A percentile compares a stretch with the other conserved stretches of the same genome.
These are phyloP conservation scores for Ceratina australensis DNA, from an alignment of 1,140 invertebrate genomes.

Conservation along the genomic window DNA sequence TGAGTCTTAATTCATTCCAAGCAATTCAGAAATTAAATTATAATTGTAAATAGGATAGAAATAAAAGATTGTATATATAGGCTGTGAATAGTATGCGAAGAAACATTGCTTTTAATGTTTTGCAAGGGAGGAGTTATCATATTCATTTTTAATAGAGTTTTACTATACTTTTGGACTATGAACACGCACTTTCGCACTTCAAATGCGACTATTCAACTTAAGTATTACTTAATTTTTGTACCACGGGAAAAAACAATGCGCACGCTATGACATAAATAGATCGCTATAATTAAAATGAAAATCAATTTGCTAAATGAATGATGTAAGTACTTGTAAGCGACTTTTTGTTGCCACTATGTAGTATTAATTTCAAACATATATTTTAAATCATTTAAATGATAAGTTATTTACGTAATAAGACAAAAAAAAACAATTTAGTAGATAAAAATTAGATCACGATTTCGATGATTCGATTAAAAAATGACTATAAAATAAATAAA, in stretches of 20 bases:
- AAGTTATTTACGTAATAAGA: too few relatives aligned
- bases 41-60: constrained; percentile 53
- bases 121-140: constrained; percentile 20
- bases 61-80: constrained; percentile 51
- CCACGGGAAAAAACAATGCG: neutral
- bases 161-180: neutral
- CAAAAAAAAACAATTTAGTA: too few relatives aligned
- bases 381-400: constrained; percentile 11
- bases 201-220: constrained; percentile 8
- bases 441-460: neutral
- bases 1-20: constrained; percentile 31
- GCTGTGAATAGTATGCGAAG: constrained; percentile 56
- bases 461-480: constrained; percentile 9
- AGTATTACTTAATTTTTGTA: neutral
- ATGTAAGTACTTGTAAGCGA: neutral
- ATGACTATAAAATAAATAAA: constrained; percentile 15
- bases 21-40: constrained; percentile 13
- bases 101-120: constrained; percentile 34
- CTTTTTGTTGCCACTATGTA: constrained; percentile 1
- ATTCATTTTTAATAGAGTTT: constrained; percentile 9
- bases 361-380: neutral
- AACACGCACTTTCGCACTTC: constrained; percentile 20
- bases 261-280: neutral
- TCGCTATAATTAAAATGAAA: constrained; percentile 3
- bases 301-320: neutral